Conservation (phyloP, 2,797 vertebrate species). For the Denticeps clupeoides region DNA sequence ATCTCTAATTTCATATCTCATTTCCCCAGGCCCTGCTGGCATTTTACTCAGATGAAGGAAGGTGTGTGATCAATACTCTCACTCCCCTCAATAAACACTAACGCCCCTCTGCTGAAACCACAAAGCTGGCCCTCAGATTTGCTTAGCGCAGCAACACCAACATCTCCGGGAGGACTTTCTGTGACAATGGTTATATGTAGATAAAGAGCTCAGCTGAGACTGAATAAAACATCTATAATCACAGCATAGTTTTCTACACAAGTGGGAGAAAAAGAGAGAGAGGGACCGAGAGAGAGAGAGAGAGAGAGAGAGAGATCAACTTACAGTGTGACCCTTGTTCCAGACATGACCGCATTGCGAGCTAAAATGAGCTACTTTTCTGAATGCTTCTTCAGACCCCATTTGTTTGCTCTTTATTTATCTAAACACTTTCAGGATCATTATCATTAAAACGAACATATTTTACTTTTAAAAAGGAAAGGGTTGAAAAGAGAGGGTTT, state of each 20-base stretch:
- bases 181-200: constrained; percentile 24
- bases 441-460: no score
- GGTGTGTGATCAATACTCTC: constrained; percentile 27
- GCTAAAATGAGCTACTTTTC: no score
- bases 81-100: constrained; percentile 14
- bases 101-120: constrained; percentile 8
- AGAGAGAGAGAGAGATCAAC: no score
- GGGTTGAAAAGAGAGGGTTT: no score
- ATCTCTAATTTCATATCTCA: constrained; percentile 24
- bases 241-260: constrained; percentile 2
- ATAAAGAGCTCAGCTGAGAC: constrained; percentile 26
- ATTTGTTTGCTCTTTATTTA: no score
- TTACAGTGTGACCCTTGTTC: no score
- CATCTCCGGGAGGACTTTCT: constrained; percentile 15
- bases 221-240: constrained; percentile 7
- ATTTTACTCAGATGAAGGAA: constrained; percentile 20
- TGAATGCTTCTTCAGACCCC: no score
- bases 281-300: no score
- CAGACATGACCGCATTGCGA: no score
- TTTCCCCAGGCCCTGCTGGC: constrained; percentile 20
- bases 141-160: neutral
- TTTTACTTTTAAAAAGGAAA: no score
- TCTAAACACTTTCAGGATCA: no score
- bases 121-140: constrained; percentile 9
- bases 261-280: no score